These are phyloP conservation scores for Corella eumyota DNA, from an alignment of 23 tunicate species.

Conservation along the genomic window DNA sequence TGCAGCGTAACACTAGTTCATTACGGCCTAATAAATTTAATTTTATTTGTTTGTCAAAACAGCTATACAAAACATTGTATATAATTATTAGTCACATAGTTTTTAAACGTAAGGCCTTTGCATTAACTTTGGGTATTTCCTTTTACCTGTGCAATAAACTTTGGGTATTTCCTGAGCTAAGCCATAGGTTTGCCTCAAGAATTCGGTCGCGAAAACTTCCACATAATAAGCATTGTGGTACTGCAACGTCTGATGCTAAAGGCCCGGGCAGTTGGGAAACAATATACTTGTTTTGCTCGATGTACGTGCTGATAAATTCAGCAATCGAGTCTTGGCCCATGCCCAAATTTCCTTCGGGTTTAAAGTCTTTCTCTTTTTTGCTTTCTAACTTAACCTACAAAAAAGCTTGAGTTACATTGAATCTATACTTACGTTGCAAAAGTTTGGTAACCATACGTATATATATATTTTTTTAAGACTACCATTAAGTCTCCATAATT, in stretches of 20 bases:
- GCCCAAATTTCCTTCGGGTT: slow-evolving; percentile 18
- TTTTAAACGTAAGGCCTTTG: too few relatives aligned
- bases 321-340: slow-evolving; percentile 27
- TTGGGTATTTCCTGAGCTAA: slow-evolving; percentile 31
- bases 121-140: too few relatives aligned
- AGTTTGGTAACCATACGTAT: too few relatives aligned
- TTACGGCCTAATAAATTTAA: too few relatives aligned
- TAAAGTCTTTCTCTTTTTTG: slow-evolving; percentile 30
- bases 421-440: too few relatives aligned
- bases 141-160: slow-evolving; percentile 25
- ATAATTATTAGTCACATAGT: too few relatives aligned
- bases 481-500: slow-evolving; percentile 23
- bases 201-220: slow-evolving; percentile 20
- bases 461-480: too few relatives aligned
- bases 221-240: slow-evolving; percentile 23
- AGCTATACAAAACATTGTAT: too few relatives aligned
- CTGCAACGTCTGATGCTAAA: slow-evolving; percentile 13
- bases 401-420: too few relatives aligned
- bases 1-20: too few relatives aligned
- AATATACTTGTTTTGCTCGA: slow-evolving; percentile 22
- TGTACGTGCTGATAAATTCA: slow-evolving; percentile 17
- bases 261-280: slow-evolving; percentile 31
- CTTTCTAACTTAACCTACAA: slow-evolving; percentile 20
- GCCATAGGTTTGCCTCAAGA: slow-evolving; percentile 30
- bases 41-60: too few relatives aligned